Evolutionary conservation across 2,888 invertebrate genomes (phyloP).

Genomic region (Melitaea athalia): DNA sequence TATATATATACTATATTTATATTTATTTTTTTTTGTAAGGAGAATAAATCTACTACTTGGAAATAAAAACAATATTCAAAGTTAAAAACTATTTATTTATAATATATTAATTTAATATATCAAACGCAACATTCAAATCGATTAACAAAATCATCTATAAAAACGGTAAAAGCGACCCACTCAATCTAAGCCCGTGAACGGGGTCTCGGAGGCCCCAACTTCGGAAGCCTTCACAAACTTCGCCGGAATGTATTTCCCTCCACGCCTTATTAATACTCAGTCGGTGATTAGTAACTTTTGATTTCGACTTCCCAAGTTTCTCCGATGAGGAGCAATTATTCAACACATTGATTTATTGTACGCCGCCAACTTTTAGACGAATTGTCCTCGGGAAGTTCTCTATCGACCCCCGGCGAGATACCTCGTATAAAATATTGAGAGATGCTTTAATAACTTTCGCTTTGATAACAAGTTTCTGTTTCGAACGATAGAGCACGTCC

Average conservation of each 20-base stretch:
- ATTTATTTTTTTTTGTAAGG: too few relatives aligned
- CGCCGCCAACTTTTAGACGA: slow-evolving; percentile 59
- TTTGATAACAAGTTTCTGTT: slow-evolving; percentile 59
- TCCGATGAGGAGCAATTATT: slow-evolving; percentile 75
- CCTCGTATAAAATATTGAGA: slow-evolving; percentile 63
- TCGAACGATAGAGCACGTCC: slow-evolving; percentile 63
- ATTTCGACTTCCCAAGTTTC: slow-evolving; percentile 61
- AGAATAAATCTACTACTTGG: too few relatives aligned
- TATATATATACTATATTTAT: too few relatives aligned
- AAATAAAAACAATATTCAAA: too few relatives aligned
- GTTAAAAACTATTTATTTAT: too few relatives aligned
- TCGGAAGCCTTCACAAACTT: slow-evolving; percentile 24
- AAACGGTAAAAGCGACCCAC: slow-evolving; percentile 3
- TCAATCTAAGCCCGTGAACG: slow-evolving; percentile 11
- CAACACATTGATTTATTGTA: slow-evolving; percentile 81
- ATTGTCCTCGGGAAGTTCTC: slow-evolving; percentile 52
- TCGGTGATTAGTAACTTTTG: slow-evolving; percentile 78
- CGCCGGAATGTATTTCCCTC: slow-evolving; percentile 42
- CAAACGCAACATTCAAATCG: background rate
- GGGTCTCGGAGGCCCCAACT: slow-evolving; percentile 18
- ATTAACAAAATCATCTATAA: slow-evolving; percentile 6
- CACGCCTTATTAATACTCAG: slow-evolving; percentile 57
- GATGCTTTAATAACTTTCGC: slow-evolving; percentile 63
- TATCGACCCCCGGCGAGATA: slow-evolving; percentile 54
- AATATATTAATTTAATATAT: background rate